phyloP scores from a whole-genome alignment of 2,888 invertebrate species.

The Mechanitis messenoides region DNA sequence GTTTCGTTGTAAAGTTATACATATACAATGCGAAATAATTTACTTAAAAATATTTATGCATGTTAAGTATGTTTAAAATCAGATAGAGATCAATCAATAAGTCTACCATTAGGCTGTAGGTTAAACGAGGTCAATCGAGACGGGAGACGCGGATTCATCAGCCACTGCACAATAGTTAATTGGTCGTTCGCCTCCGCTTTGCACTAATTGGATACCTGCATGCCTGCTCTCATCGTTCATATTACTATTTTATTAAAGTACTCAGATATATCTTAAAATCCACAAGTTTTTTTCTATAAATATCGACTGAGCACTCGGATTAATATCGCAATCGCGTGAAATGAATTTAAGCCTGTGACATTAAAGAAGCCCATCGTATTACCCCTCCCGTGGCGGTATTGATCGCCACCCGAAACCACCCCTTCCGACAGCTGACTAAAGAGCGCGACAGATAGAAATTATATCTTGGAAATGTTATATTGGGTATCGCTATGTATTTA shows the following conservation, averaged over 20 bases:
- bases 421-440: constrained; percentile 27
- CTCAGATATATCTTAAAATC: too few species aligned
- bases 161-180: constrained; percentile 48
- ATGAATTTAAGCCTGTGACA: constrained; percentile 18
- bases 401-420: constrained; percentile 36
- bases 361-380: constrained; percentile 32
- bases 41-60: constrained; percentile 1
- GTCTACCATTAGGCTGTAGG: constrained; percentile 33
- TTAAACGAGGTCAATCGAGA: constrained; percentile 49
- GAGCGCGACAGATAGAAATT: constrained; percentile 1
- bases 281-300: neutral
- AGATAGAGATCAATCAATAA: constrained; percentile 25
- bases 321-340: constrained; percentile 11
- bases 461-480: neutral
- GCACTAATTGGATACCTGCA: constrained; percentile 20
- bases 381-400: constrained; percentile 43
- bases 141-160: constrained; percentile 37
- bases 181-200: constrained; percentile 34
- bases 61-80: constrained; percentile 6
- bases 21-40: too few species aligned
- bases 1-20: constrained; percentile 20
- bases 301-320: constrained; percentile 15
- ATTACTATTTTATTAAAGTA: too few species aligned
- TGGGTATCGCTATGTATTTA: neutral
- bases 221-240: neutral